Conservation (phyloP, 2,797 vertebrate genomes). For the Microchirus variegatus region DNA sequence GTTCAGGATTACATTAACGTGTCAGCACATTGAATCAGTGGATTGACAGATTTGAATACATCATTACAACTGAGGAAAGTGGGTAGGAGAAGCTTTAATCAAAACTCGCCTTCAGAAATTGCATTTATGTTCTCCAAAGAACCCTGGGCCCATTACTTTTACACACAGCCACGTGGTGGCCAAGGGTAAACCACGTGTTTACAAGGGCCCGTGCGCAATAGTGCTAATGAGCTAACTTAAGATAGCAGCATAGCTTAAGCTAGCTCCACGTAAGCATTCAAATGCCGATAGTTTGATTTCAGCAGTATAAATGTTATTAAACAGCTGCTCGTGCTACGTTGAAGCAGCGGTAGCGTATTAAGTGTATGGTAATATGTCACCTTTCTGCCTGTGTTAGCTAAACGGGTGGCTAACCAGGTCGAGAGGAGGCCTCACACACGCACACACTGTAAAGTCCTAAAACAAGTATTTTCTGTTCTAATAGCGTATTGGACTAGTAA, state of each 20-base stretch:
- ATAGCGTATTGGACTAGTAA: fast-evolving
- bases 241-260: conserved; percentile 20
- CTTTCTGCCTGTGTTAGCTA: conserved; percentile 7
- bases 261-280: fast-evolving
- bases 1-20: conserved; percentile 75
- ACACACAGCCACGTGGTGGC: conserved; percentile 26
- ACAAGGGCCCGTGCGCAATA: conserved; percentile 19
- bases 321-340: fast-evolving
- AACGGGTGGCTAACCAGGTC: conserved; percentile 11
- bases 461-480: fast-evolving
- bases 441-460: background rate
- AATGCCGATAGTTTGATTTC: fast-evolving
- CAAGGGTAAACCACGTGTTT: conserved; percentile 59
- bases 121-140: conserved; percentile 97
- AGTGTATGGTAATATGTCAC: fast-evolving
- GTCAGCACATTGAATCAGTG: conserved; percentile 82
- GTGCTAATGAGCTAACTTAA: conserved; percentile 16
- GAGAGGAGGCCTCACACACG: conserved; percentile 15
- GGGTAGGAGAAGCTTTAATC: too few species aligned
- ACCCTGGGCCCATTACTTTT: too few species aligned
- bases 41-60: conserved; percentile 87
- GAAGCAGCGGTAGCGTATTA: fast-evolving
- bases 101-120: conserved; percentile 88
- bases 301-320: fast-evolving
- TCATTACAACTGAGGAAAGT: conserved; percentile 72